Evolutionary conservation across 2,888 invertebrate genomes (phyloP).

Genomic region (Drosophila pseudotakahashii): DNA sequence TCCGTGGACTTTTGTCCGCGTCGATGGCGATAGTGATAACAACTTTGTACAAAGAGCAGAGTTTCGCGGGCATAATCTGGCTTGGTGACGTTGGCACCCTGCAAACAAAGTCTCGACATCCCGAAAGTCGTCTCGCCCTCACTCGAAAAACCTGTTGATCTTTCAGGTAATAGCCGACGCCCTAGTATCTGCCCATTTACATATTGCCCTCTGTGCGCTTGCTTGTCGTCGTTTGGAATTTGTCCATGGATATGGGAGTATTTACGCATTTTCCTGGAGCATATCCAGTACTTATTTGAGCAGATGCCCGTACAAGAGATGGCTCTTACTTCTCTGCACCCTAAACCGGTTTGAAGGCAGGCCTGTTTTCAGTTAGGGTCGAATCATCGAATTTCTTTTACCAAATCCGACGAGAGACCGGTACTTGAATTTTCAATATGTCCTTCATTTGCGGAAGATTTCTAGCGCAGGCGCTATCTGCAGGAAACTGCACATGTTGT

Average conservation of each 20-base stretch:
- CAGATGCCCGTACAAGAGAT: neutral
- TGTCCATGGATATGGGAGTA: neutral
- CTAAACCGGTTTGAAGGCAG: conserved; percentile 27
- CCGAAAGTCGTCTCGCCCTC: neutral
- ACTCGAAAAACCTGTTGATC: conserved; percentile 68
- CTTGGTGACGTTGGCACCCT: conserved; percentile 40
- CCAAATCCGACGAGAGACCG: conserved; percentile 11
- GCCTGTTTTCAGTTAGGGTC: conserved; percentile 4
- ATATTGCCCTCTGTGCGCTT: neutral
- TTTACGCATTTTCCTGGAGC: neutral
- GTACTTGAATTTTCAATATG: neutral
- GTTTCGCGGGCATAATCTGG: conserved; percentile 4
- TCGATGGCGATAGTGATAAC: conserved; percentile 11
- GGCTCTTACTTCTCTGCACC: neutral
- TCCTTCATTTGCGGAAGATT: neutral
- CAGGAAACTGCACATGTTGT: neutral
- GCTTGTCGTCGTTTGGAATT: neutral
- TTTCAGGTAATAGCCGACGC: conserved; percentile 17
- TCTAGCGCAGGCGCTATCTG: conserved; percentile 18
- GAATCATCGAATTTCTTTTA: conserved; percentile 5
- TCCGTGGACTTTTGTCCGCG: conserved; percentile 20
- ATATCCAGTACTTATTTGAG: neutral
- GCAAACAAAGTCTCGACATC: conserved; percentile 3
- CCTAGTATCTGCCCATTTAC: neutral
- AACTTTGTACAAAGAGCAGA: conserved; percentile 1